Evolutionary conservation across 2,888 invertebrate genomes (phyloP), one percentile per base, ranked within the genome.

Genomic region (Dynastes tityus): DNA sequence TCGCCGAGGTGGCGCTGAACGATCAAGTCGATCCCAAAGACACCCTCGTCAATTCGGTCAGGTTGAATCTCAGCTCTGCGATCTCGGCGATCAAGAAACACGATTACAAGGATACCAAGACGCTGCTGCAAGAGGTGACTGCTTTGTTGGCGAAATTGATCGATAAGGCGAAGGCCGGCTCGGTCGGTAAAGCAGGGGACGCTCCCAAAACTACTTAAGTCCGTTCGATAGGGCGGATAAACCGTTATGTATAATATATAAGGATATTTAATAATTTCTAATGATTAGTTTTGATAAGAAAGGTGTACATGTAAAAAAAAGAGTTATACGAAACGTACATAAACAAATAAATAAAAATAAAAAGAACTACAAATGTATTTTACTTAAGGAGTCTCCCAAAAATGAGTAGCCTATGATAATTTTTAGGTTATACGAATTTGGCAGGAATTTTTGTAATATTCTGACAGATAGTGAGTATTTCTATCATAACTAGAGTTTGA

Each of bases 1-100:
- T 95, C 27, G 90, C 93, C n/a, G 91, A 93, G 80, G 88, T 89
- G 40, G 92, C 92, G 79, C 84, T 92, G 64, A 90, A 90, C 79
- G 92, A 84, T 58, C 86, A 87, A 70, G 84, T 87, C 32, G 85
- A 87, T 78, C 79, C 85, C 8, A 84, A 84, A 70, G 85, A 87
- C 80, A 81, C 85, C 9, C 76, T 87, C 61, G 74, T 88, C 8
- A 85, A 85, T 82, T 86, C 87, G n/a, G 84, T 87, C 32, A 84
- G 84, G 73, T 82, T 87, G 45, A 88, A 85, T 82, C 78, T 88
- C 65, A 84, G 82, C 78, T 84, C 87, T 58, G 88, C 89, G 27
- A 79, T 90, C 32, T 85, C 87, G 29, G 89, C 76, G 16, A 76
- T 89, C 1, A 89, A 88, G 78, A 89, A 88, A 80, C 86, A 89